A percentile compares a stretch with the other conserved stretches of the same genome.
Conservation (phyloP, 2,888 invertebrate species). For the Amphipoea lucens region DNA sequence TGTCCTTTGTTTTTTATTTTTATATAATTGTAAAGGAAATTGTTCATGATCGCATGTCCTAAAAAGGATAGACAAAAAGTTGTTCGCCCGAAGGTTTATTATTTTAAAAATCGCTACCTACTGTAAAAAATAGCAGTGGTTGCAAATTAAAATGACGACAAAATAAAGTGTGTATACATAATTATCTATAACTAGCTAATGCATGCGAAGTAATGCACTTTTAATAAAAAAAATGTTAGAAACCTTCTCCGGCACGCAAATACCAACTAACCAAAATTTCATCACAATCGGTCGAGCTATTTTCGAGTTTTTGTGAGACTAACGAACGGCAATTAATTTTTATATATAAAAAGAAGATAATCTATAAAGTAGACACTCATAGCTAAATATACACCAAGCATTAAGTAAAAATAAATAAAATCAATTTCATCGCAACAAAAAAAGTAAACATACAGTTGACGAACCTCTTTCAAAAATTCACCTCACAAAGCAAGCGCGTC, state of each 20-base stretch:
- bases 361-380: neutral
- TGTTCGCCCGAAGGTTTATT: neutral
- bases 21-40: neutral
- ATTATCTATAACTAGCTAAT: too few relatives aligned
- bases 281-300: too few relatives aligned
- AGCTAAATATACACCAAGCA: neutral
- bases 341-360: neutral
- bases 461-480: slow-evolving; percentile 8
- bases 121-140: neutral
- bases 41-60: neutral
- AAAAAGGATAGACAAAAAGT: neutral
- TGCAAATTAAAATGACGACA: neutral
- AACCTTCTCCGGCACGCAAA: too few relatives aligned
- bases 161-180: neutral
- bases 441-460: slow-evolving; percentile 3
- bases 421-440: slow-evolving; percentile 6
- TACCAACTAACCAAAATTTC: too few relatives aligned
- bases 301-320: too few relatives aligned
- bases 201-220: too few relatives aligned
- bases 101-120: neutral
- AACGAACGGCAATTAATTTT: too few relatives aligned
- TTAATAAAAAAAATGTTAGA: too few relatives aligned
- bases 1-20: too few relatives aligned
- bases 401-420: neutral
- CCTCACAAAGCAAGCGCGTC: slow-evolving; percentile 35